Base-by-base conservation (phyloP, 2,797 vertebrate species). In the Hippopotamyrus pictus region DNA sequence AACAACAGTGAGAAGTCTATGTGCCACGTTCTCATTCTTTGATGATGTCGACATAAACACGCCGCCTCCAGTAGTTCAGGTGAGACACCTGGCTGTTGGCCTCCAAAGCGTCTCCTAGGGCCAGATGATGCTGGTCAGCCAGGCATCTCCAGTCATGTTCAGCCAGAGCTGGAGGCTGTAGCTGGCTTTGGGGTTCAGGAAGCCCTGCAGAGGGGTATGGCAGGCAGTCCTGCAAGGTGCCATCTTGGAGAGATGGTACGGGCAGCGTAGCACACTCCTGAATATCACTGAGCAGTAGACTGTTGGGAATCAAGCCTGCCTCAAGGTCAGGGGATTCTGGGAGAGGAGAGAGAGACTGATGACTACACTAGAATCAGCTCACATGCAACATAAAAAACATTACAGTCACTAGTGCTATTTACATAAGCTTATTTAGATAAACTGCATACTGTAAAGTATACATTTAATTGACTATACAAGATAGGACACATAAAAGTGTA, bases 71-170 rank as follows among this genome's bases (percentile, higher is more conserved):
- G 54, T 46, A 46, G 33, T 33, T 88, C 57, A 46, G 33, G 57
- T 37, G 50, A 57, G 91, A 90, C 93, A 99, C 98, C 95, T 97
- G 96, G 84, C 93, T 96, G 90, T 97, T 97, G 88, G 94, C 92
- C 59, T 95, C 93, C 84, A 96, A 89, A 0, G 96, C 95, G 6
- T 96, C 92, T 89, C 94, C 96, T 84, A 97, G 0, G 0, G 90
- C 94, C 87, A 91, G 94, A 91, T 94, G 94, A n/a, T 95, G 95
- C 85, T 95, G 93, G 86, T 95, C 95, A 0, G 94, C 94, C 83
- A 96, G 86, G 73, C 93, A 93, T 89, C 82, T 94, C 97, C 97
- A 98, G 89, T 92, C 92, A 0, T 89, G 93, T 91, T 94, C 92
- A 0, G 94, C 89, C 7, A 92, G 7, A 0, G 46, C 22, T 37